Evolutionary conservation across 2,113 vertebrate genomes (phyloP), one percentile per base, ranked within the genome.

Genomic region (Cyphomyrus discorhynchus): DNA sequence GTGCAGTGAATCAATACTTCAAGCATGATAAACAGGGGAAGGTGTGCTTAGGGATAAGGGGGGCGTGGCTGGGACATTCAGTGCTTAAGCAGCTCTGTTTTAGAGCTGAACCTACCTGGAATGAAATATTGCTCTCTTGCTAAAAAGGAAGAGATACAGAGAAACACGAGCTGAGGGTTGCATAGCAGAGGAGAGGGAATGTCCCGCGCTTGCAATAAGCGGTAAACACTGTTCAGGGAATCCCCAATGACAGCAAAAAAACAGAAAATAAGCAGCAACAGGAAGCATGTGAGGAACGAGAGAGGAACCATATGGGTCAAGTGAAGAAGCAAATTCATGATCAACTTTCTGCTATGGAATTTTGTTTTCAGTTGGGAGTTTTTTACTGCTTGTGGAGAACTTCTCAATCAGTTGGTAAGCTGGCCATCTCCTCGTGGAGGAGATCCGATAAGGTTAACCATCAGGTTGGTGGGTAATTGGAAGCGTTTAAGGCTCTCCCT

Each of bases 41-140:
- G 35, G 42, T n/a, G 82, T 84, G 82, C 21, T 84, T 84, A 42
- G 82, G 45, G 45, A 47, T 11, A 24, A 2, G 42, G 24, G 82
- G 56, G 95, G 10, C 1, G 2, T 80, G 92, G 66, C 91, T 91
- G 89, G 93, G 89, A 92, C 91, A 92, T 87, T 93, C 91, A 94
- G 94, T 91, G 93, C 95, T 94, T 94, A 95, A 94, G 62, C 89
- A 93, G n/a, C 94, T 93, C 94, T 93, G 95, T 93, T 94, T 94
- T 94, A 95, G 62, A 95, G 93, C 92, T 95, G 94, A 95, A 97
- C 97, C 96, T 99, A 99, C 98, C 98, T 99, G 98, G 98, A 97
- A 99, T 98, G 97, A 99, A 97, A 98, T 99, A 99, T 95, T 99
- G 98, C 95, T 99, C 98, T 97, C 97, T 99, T 95, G 98, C 98